Evolutionary conservation across 2,113 vertebrate genomes (phyloP).

Genomic region (Bagarius yarrelli): DNA sequence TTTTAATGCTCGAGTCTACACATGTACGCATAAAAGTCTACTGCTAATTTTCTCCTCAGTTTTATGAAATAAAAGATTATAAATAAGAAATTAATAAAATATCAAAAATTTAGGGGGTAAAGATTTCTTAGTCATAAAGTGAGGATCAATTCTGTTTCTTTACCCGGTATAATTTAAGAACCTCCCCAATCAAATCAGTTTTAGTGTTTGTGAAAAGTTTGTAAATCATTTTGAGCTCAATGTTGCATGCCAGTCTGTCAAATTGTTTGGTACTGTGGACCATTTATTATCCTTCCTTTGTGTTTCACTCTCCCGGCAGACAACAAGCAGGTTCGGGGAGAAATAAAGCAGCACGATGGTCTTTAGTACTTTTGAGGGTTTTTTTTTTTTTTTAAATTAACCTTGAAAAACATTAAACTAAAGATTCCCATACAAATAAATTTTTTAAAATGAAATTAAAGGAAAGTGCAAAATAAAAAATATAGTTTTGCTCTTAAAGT

Average conservation of each 20-base stretch:
- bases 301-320: background rate
- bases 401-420: background rate
- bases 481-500: background rate
- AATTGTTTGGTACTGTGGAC: background rate
- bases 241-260: background rate
- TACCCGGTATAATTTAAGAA: background rate
- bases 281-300: background rate
- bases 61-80: background rate
- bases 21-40: background rate
- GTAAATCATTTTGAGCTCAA: background rate
- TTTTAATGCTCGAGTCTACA: conserved; percentile 55
- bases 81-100: too few species aligned
- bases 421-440: background rate
- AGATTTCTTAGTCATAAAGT: background rate
- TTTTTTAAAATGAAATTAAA: background rate
- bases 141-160: background rate
- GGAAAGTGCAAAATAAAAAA: conserved; percentile 7
- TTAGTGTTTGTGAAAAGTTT: background rate
- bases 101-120: too few species aligned
- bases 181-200: background rate
- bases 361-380: background rate
- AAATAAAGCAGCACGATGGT: background rate
- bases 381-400: background rate
- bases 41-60: background rate
- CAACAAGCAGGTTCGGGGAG: background rate